A percentile compares a stretch with the other conserved stretches of the same genome.
Evolutionary conservation across 2,888 invertebrate genomes (phyloP).

Genomic region (Bombyx huttoni): DNA sequence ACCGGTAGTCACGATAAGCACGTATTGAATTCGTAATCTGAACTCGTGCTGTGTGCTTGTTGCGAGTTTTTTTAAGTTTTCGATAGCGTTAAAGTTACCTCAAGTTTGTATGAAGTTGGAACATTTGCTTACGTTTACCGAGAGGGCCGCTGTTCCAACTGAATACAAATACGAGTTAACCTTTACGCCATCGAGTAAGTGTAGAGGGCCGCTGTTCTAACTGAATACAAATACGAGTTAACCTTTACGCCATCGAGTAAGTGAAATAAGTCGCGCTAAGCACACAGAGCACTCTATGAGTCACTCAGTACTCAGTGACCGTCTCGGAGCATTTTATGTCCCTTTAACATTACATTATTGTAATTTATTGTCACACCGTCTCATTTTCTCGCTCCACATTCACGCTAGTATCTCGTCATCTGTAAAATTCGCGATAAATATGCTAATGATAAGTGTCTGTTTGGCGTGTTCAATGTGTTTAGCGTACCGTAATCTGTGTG

Average conservation of each 20-base stretch:
- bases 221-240: too few species aligned
- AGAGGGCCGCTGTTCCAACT: too few species aligned
- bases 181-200: too few species aligned
- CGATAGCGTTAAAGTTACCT: too few species aligned
- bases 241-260: too few species aligned
- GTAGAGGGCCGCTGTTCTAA: too few species aligned
- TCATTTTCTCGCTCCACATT: background rate
- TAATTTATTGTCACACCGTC: background rate
- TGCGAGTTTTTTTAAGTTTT: too few species aligned
- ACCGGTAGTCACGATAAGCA: constrained; percentile 55
- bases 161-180: too few species aligned
- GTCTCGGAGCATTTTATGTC: constrained; percentile 32
- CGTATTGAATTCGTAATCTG: constrained; percentile 21
- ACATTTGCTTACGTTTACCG: too few species aligned
- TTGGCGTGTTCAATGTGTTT: constrained; percentile 62
- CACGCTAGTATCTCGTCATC: constrained; percentile 6
- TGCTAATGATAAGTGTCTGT: constrained; percentile 40
- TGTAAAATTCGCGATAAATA: constrained; percentile 30
- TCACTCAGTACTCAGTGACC: constrained; percentile 30
- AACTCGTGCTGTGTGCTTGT: too few species aligned
- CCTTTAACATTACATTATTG: constrained; percentile 5
- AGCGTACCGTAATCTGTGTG: constrained; percentile 58
- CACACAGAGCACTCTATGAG: constrained; percentile 2
- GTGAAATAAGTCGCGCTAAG: too few species aligned
- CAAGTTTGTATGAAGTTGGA: too few species aligned